phyloP scores from a whole-genome alignment of 1,140 invertebrate species.

The Drosophila baimaii region DNA sequence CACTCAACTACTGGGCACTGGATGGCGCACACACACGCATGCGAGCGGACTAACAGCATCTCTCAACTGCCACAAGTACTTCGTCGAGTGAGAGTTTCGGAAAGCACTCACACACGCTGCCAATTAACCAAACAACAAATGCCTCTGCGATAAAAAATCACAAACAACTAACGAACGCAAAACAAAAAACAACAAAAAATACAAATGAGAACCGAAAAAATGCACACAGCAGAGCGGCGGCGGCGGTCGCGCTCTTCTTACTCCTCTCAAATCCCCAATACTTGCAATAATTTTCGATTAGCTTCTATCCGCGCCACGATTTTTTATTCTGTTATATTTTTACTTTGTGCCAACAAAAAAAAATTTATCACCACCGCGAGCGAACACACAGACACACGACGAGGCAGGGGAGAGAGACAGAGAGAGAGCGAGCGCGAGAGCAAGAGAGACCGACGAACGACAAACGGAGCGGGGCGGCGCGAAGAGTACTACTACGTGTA shows the following conservation, averaged over 20 bases:
- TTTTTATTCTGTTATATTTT: conserved; percentile 82
- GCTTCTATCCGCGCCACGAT: conserved; percentile 53
- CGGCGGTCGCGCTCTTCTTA: conserved; percentile 2
- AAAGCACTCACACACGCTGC: conserved; percentile 20
- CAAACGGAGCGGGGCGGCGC: conserved; percentile 16
- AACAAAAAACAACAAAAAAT: conserved; percentile 23
- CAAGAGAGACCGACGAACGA: conserved; percentile 42
- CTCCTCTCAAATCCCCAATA: conserved; percentile 36
- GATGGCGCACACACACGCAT: conserved; percentile 16
- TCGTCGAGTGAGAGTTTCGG: conserved; percentile 19
- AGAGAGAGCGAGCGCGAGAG: conserved; percentile 9
- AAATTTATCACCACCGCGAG: conserved; percentile 77
- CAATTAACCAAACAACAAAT: conserved; percentile 44
- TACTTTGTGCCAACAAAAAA: conserved; percentile 81
- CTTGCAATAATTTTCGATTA: conserved; percentile 56
- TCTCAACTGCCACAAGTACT: conserved; percentile 29
- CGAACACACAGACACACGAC: conserved; percentile 48
- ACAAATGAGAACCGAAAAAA: conserved; percentile 16
- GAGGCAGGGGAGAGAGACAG: conserved; percentile 3
- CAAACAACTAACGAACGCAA: conserved; percentile 7
- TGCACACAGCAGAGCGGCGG: conserved; percentile 9
- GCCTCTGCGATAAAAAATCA: conserved; percentile 15
- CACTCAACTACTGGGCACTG: background rate
- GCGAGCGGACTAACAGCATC: conserved; percentile 24
- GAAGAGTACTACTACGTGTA: conserved; percentile 37